Conservation (phyloP, 2,888 invertebrate genomes). For the Myathropa florea region DNA sequence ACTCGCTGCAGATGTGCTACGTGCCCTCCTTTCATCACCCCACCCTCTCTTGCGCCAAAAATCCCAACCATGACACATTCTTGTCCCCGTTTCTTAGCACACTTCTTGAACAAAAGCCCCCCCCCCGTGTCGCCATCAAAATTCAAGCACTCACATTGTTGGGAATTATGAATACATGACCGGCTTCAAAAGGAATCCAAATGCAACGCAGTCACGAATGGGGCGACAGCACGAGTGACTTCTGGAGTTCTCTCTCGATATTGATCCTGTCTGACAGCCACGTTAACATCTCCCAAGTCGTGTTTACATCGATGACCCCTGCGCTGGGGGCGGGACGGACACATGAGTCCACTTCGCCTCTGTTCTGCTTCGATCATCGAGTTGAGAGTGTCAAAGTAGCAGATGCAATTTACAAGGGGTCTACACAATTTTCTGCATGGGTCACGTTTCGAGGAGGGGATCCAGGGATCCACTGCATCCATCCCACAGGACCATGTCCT, state of each 20-base stretch:
- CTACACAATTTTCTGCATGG: slow-evolving; percentile 7
- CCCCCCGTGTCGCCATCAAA: too few species aligned
- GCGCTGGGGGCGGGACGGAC: background rate
- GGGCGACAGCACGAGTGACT: background rate
- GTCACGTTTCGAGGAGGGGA: background rate
- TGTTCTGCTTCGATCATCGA: background rate
- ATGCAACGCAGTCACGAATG: slow-evolving; percentile 16
- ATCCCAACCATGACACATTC: background rate
- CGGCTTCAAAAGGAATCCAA: background rate
- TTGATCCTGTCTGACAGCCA: slow-evolving; percentile 37
- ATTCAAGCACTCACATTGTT: background rate
- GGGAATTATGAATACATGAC: background rate
- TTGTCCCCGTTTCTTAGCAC: background rate
- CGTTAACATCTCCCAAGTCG: slow-evolving; percentile 37
- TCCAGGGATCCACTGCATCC: background rate
- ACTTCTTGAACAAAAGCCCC: background rate
- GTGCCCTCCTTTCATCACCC: too few species aligned
- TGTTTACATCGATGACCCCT: slow-evolving; percentile 14
- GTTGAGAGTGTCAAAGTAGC: slow-evolving; percentile 13
- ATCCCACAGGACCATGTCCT: background rate
- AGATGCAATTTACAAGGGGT: slow-evolving; percentile 24
- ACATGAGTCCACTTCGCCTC: background rate
- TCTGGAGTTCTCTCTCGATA: background rate
- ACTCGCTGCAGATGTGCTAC: background rate
- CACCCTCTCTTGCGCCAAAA: background rate